Percentiles rank a stretch among this genome's conserved stretches.
These are phyloP conservation scores for Andrena dorsata DNA, from an alignment of 2,888 invertebrate species.

Conservation along the genomic window DNA sequence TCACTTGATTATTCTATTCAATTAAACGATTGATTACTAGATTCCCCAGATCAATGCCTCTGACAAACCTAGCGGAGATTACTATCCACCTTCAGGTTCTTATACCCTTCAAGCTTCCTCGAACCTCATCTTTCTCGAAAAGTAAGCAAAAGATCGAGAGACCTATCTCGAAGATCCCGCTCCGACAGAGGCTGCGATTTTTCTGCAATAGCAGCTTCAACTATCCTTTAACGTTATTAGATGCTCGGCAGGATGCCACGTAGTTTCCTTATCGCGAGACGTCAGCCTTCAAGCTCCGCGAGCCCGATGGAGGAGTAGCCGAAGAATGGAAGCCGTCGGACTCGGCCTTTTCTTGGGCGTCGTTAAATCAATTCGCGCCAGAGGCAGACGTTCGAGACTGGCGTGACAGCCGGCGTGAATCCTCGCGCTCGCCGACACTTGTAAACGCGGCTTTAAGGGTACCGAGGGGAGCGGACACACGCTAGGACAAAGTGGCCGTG, in stretches of 20 bases:
- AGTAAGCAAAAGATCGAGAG: background rate
- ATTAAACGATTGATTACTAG: no score
- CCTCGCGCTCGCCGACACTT: slow-evolving; percentile 69
- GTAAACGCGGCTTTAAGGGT: slow-evolving; percentile 71
- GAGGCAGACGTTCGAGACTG: slow-evolving; percentile 43
- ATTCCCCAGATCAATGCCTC: no score
- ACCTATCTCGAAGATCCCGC: background rate
- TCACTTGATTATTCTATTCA: no score
- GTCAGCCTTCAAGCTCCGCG: background rate
- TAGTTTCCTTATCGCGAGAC: background rate
- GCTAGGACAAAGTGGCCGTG: slow-evolving; percentile 74
- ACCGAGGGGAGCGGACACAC: slow-evolving; percentile 61
- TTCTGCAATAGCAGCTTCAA: background rate
- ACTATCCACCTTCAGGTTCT: background rate
- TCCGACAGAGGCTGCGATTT: no score
- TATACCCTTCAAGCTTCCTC: background rate
- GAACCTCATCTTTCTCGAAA: background rate
- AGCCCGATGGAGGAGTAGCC: no score
- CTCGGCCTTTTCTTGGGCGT: slow-evolving; percentile 19
- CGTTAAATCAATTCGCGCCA: slow-evolving; percentile 66
- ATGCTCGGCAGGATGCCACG: background rate
- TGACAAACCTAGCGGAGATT: background rate
- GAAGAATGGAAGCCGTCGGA: slow-evolving; percentile 17
- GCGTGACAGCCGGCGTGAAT: slow-evolving; percentile 69
- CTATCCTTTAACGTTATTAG: background rate